These are phyloP conservation scores for Urophycis tenuis DNA, from an alignment of 2,797 vertebrate species.

Conservation along the genomic window DNA sequence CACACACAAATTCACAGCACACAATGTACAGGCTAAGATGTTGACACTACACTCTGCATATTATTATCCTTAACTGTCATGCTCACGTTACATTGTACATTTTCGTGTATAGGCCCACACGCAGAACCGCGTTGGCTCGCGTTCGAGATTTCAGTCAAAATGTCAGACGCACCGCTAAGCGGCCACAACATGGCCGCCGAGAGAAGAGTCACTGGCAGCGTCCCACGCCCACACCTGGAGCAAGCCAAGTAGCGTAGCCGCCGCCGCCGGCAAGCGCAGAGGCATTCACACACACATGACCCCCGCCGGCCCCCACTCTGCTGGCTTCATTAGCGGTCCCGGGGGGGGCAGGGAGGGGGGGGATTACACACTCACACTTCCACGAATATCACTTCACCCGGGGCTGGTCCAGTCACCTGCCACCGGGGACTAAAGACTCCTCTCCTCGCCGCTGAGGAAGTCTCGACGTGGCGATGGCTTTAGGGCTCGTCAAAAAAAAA, in stretches of 20 bases:
- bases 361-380: conserved; percentile 22
- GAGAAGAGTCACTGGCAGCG: background rate
- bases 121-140: background rate
- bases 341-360: too few species aligned
- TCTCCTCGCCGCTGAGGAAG: conserved; percentile 38
- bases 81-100: background rate
- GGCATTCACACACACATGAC: background rate
- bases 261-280: too few species aligned
- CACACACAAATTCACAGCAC: conserved; percentile 8
- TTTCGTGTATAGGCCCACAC: background rate
- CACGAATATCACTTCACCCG: conserved; percentile 16
- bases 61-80: background rate
- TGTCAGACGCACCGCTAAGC: background rate
- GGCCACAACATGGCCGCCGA: background rate
- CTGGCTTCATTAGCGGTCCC: conserved; percentile 18
- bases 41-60: background rate
- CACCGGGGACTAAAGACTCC: conserved; percentile 41
- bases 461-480: conserved; percentile 44
- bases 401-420: conserved; percentile 54
- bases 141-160: background rate
- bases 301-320: conserved; percentile 2
- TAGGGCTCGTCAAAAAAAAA: conserved; percentile 52
- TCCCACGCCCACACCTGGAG: background rate
- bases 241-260: background rate
- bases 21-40: background rate